Percentiles rank a stretch among this genome's conserved stretches.
These are phyloP conservation scores for Lepidurus couesii DNA, from an alignment of 1,140 invertebrate species.

Conservation along the genomic window DNA sequence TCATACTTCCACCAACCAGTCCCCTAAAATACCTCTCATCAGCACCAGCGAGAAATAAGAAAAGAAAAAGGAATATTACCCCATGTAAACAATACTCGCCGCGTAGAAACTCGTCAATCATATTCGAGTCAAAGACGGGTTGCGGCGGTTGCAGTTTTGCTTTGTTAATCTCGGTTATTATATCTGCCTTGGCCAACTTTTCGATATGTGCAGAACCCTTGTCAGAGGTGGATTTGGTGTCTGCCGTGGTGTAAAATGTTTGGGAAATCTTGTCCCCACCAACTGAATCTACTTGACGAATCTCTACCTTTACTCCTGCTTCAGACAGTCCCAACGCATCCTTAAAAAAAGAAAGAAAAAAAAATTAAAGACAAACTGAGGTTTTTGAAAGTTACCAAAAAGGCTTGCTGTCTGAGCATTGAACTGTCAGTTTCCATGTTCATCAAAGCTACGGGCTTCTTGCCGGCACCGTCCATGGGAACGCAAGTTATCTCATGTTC, in stretches of 20 bases:
- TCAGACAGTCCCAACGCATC: conserved; percentile 42
- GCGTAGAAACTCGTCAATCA: conserved; percentile 67
- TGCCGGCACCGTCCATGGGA: conserved; percentile 60
- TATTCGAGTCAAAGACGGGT: conserved; percentile 53
- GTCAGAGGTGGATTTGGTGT: background rate
- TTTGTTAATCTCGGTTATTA: background rate
- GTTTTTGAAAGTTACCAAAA: conserved; percentile 30
- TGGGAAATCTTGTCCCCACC: conserved; percentile 32
- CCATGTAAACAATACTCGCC: conserved; percentile 77
- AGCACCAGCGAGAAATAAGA: conserved; percentile 2
- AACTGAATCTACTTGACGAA: conserved; percentile 52
- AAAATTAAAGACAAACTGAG: conserved; percentile 35
- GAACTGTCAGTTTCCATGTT: conserved; percentile 65
- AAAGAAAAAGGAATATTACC: conserved; percentile 49
- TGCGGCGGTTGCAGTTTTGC: conserved; percentile 38
- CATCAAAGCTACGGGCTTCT: conserved; percentile 65
- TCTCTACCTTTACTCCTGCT: conserved; percentile 57
- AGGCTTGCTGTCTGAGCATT: conserved; percentile 55
- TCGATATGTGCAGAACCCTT: background rate
- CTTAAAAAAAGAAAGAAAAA: conserved; percentile 8
- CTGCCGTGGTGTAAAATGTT: conserved; percentile 17
- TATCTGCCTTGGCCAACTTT: background rate
- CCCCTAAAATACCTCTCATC: conserved; percentile 55
- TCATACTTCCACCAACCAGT: conserved; percentile 97
- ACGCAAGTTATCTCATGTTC: conserved; percentile 76